A percentile compares a stretch with the other conserved stretches of the same genome.
phyloP scores from a whole-genome alignment of 2,797 vertebrate genomes.

The Limosa lapponica region DNA sequence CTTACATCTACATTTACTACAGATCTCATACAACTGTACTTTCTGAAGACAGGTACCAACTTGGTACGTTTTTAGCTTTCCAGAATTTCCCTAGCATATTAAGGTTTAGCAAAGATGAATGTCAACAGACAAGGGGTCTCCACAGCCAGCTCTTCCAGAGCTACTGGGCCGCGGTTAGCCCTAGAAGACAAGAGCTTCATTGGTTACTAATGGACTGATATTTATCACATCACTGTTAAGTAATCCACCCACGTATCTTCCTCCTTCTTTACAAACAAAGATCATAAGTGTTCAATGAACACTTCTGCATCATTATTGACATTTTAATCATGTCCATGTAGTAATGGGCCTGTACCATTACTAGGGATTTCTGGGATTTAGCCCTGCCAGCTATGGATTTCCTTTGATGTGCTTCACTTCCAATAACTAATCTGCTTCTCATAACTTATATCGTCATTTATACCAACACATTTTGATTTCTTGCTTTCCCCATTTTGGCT shows the following conservation, averaged over 20 bases:
- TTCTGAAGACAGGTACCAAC: not conserved
- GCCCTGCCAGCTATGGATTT: slow-evolving; percentile 25
- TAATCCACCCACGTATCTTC: not conserved
- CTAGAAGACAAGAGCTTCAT: not conserved
- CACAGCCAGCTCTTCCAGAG: not conserved
- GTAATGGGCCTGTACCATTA: not conserved
- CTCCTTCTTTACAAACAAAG: not conserved
- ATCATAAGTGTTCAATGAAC: slow-evolving; percentile 24
- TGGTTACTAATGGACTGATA: not conserved
- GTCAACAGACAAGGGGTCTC: not conserved
- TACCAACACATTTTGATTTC: not conserved
- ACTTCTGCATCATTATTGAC: slow-evolving; percentile 8
- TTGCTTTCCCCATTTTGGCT: not conserved
- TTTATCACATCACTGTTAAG: not conserved
- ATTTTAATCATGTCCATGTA: not conserved
- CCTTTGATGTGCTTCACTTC: not conserved
- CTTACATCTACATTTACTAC: not conserved
- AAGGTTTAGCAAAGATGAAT: not conserved
- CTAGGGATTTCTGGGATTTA: not conserved
- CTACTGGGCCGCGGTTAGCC: not conserved
- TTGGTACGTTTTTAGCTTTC: not conserved
- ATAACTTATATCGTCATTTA: not conserved
- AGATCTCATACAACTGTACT: not conserved
- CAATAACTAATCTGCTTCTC: not conserved
- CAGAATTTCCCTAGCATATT: not conserved